phyloP scores from a whole-genome alignment of 2,888 invertebrate species.

The Aporophyla nigra region DNA sequence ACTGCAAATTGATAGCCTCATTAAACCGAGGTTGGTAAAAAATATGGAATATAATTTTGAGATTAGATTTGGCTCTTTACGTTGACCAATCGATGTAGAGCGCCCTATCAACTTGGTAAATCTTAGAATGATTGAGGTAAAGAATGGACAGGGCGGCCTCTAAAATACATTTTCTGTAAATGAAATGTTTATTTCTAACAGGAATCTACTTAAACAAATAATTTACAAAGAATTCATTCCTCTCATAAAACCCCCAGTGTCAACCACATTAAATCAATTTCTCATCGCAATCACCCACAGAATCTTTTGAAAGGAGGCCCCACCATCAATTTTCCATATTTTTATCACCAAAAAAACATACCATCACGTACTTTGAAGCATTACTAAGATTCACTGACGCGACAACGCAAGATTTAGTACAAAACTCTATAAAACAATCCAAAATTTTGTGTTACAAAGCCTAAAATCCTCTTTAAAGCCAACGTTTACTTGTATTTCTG shows the following conservation, averaged over 20 bases:
- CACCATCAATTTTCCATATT: constrained; percentile 83
- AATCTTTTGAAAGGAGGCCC: constrained; percentile 69
- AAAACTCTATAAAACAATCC: constrained; percentile 68
- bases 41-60: background rate
- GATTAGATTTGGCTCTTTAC: background rate
- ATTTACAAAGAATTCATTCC: constrained; percentile 47
- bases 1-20: background rate
- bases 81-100: background rate
- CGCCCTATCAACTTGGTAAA: background rate
- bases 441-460: constrained; percentile 71
- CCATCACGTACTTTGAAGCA: constrained; percentile 82
- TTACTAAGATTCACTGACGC: constrained; percentile 80
- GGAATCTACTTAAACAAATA: constrained; percentile 29
- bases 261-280: constrained; percentile 74
- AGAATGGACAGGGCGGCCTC: too few relatives aligned
- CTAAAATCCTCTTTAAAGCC: constrained; percentile 70
- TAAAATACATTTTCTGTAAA: background rate
- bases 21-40: too few relatives aligned
- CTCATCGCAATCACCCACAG: constrained; percentile 72
- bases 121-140: too few relatives aligned
- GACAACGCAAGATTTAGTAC: constrained; percentile 85
- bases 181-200: constrained; percentile 1
- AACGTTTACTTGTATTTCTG: constrained; percentile 66
- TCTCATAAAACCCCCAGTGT: constrained; percentile 42
- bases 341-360: constrained; percentile 81